Conservation (phyloP, 2,888 invertebrate species). For the Caenorhabditis virilis region DNA sequence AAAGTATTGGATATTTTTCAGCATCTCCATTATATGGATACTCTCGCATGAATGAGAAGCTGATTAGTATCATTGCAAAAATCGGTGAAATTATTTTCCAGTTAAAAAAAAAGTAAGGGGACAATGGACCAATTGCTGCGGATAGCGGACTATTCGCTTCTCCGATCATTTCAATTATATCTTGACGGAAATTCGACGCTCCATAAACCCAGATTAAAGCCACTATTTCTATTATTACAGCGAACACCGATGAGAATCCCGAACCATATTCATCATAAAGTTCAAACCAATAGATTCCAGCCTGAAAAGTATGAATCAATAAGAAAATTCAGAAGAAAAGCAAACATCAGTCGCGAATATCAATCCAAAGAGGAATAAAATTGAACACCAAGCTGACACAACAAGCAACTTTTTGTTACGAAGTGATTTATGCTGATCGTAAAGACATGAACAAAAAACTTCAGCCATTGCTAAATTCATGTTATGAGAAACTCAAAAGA, state of each 20-base stretch:
- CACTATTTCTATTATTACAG: neutral
- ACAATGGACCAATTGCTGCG: neutral
- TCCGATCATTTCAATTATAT: conserved; percentile 3
- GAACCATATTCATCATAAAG: conserved; percentile 1
- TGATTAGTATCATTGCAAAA: conserved; percentile 12
- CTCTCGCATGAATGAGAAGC: conserved; percentile 1
- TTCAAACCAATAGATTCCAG: conserved; percentile 6
- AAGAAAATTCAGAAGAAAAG: neutral
- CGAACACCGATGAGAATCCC: conserved; percentile 1
- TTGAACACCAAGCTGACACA: conserved; percentile 12
- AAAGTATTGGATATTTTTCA: conserved; percentile 8
- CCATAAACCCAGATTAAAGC: conserved; percentile 5
- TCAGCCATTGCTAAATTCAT: conserved; percentile 16
- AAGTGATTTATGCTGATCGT: conserved; percentile 13
- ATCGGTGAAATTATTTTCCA: conserved; percentile 19
- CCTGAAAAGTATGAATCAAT: neutral
- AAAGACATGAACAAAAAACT: conserved; percentile 31
- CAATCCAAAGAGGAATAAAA: conserved; percentile 13
- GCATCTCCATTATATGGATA: conserved; percentile 9
- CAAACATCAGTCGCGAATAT: conserved; percentile 13
- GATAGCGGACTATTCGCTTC: neutral
- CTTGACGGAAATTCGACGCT: neutral
- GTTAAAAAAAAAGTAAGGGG: conserved; percentile 13
- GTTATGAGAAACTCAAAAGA: neutral
- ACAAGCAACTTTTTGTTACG: conserved; percentile 22